Percentiles rank a stretch among this genome's conserved stretches.
phyloP scores from a whole-genome alignment of 2,888 invertebrate genomes.

The Monochamus alternatus region DNA sequence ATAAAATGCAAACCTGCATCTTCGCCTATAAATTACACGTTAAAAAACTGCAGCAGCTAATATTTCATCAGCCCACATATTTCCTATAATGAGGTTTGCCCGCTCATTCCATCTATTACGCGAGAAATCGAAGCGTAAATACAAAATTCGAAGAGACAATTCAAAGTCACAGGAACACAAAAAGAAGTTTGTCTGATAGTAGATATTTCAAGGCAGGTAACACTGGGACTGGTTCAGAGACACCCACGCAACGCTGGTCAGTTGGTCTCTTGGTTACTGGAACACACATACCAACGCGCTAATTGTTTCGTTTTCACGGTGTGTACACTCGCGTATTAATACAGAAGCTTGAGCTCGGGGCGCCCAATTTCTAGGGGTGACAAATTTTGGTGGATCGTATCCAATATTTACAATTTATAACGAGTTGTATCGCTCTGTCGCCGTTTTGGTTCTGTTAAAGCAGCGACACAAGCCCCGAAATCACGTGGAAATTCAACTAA shows the following conservation, averaged over 20 bases:
- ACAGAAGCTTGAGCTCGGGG: too few species aligned
- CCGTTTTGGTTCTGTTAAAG: too few species aligned
- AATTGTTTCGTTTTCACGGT: slow-evolving; percentile 17
- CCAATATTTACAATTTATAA: too few species aligned
- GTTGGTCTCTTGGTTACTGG: slow-evolving; percentile 54
- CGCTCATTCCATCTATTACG: background rate
- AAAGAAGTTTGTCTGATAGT: slow-evolving; percentile 41
- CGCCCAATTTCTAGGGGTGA: too few species aligned
- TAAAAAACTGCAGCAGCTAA: background rate
- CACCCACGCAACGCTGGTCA: slow-evolving; percentile 53
- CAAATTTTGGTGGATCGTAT: too few species aligned
- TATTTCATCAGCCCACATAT: slow-evolving; percentile 1
- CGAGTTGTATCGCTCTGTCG: too few species aligned
- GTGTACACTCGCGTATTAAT: background rate
- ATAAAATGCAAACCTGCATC: background rate
- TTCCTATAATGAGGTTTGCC: background rate
- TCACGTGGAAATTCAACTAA: too few species aligned
- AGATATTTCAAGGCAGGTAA: slow-evolving; percentile 53
- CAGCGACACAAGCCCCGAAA: too few species aligned
- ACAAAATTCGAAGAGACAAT: slow-evolving; percentile 26
- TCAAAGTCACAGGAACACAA: slow-evolving; percentile 38
- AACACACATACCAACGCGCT: slow-evolving; percentile 44
- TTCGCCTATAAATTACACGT: too few species aligned
- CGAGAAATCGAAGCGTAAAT: background rate
- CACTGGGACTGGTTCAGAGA: slow-evolving; percentile 47